These are phyloP conservation scores for Chaetops frenatus DNA, from an alignment of 2,113 vertebrate species.

Conservation along the genomic window DNA sequence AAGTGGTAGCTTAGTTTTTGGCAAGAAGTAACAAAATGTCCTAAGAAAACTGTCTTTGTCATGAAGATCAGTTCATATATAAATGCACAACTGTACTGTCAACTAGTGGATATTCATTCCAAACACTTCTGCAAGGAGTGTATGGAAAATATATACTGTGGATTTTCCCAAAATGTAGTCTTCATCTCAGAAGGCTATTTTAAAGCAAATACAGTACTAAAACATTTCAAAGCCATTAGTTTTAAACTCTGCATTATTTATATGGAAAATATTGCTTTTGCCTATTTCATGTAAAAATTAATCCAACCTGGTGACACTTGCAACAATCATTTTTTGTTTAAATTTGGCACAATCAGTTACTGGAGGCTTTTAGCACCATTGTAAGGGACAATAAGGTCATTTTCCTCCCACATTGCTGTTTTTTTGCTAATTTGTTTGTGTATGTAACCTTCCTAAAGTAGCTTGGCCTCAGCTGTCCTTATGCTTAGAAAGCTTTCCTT, in stretches of 20 bases:
- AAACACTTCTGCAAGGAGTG: neutral
- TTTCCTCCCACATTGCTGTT: neutral
- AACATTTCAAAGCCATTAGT: neutral
- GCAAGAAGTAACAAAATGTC: neutral
- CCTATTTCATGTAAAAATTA: neutral
- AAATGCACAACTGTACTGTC: neutral
- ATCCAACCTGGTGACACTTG: slow-evolving; percentile 1
- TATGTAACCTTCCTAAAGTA: neutral
- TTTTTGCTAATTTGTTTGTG: neutral
- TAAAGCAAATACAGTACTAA: neutral
- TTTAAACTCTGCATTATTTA: neutral
- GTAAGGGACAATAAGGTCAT: neutral
- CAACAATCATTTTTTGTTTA: slow-evolving; percentile 2
- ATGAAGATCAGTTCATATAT: neutral
- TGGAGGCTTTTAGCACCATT: neutral
- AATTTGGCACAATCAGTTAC: neutral
- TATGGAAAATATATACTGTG: neutral
- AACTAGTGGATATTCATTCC: neutral
- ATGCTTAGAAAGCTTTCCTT: neutral
- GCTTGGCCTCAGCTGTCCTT: neutral
- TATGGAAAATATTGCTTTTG: slow-evolving; percentile 3
- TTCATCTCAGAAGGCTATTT: neutral
- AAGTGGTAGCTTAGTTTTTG: neutral
- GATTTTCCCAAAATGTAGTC: neutral
- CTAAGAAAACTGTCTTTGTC: slow-evolving; percentile 10